A percentile compares a stretch with the other conserved stretches of the same genome.
phyloP scores from a whole-genome alignment of 2,888 invertebrate species.

The Listrodromus nycthemerus region DNA sequence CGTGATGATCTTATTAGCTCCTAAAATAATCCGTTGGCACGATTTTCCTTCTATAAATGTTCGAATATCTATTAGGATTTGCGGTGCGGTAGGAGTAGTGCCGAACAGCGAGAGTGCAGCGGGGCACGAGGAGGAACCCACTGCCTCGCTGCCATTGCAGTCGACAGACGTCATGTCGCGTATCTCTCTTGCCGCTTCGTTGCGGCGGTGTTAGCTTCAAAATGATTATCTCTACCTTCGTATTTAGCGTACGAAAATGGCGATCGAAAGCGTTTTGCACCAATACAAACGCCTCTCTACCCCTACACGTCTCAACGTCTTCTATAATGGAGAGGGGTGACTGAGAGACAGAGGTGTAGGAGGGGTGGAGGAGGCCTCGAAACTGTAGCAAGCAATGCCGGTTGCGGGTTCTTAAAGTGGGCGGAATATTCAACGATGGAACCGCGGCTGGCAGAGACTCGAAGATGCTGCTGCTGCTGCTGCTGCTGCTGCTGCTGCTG shows the following conservation, averaged over 20 bases:
- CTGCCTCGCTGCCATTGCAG: conserved; percentile 2
- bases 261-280: conserved; percentile 59
- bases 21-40: conserved; percentile 64
- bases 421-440: conserved; percentile 78
- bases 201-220: conserved; percentile 47
- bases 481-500: too few relatives aligned
- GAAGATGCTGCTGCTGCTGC: conserved; percentile 19
- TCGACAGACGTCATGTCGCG: conserved; percentile 15
- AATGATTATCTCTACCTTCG: conserved; percentile 67
- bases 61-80: conserved; percentile 63
- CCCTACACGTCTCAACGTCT: neutral
- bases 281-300: neutral
- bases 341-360: neutral
- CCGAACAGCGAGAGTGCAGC: neutral
- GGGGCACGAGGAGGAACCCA: neutral
- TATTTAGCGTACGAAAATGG: conserved; percentile 66
- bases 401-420: conserved; percentile 74
- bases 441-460: conserved; percentile 26
- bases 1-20: conserved; percentile 62
- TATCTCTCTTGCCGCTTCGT: neutral
- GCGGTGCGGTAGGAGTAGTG: neutral
- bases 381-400: conserved; percentile 21
- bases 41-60: conserved; percentile 61
- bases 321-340: neutral
- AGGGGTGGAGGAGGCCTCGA: neutral